Evolutionary conservation across 2,888 invertebrate species (phyloP), one percentile per base, ranked within the genome.

Genomic region (Miltochrista miniata): DNA sequence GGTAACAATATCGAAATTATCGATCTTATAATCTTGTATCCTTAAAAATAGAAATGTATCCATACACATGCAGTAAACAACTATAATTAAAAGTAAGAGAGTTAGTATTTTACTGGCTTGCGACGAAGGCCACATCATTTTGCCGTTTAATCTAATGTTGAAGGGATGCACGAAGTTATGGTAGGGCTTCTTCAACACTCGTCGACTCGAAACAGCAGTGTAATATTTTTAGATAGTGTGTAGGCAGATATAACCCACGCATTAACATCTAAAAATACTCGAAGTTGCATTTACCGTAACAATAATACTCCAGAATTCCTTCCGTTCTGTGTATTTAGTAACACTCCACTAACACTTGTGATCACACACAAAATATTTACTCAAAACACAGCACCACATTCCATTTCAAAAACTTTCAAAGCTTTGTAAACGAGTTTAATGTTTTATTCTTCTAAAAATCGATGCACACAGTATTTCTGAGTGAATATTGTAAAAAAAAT

Each of bases 61-160:
- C 96, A 96, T 96, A 61, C 90, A 93, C 41, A 95, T 74, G 72
- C 95, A 96, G 77, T 94, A 96, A 34, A 93, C 68, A 48, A 95
- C 72, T 35, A 94, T 81, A 46, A 92, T 54, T 52, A 94, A 74
- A 14, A 96, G 83, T 37, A 95, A 75, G 9, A 90, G 75, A 43
- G 95, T 87, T 45, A 95, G 87, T 44, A 95, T 79, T 90, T 95
- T 95, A 82, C 95, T 95, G 38, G 95, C 93, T 87, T 95, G 94
- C 7, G 95, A 95, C 52, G 95, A 93, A 51, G 95, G 95, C 75
- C 95, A 95, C 88, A 95, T 93, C 95, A 95, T 95, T 68, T 86
- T 55, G 45, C 37, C 44, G 49, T 31, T 29, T 57, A 40, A 39
- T 71, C 51, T 46, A 45, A 47, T 36, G 29, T 42, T 24, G 37